Conservation (phyloP, 2,888 invertebrate species). For the Anorthoa munda region DNA sequence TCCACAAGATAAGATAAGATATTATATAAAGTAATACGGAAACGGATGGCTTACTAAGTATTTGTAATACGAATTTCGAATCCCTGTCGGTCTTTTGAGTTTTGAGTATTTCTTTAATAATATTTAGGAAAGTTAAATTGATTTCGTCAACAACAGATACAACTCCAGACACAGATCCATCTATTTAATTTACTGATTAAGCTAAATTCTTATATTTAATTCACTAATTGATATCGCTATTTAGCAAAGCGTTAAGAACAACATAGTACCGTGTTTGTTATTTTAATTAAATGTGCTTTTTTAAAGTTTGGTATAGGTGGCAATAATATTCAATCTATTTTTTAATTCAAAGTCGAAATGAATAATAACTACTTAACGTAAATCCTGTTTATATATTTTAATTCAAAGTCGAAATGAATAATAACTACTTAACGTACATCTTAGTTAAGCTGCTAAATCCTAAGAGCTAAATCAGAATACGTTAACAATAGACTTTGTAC, state of each 20-base stretch:
- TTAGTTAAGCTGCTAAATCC: neutral
- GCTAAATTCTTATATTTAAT: too few species aligned
- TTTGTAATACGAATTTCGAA: neutral
- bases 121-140: too few species aligned
- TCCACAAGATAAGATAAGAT: too few species aligned
- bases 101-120: too few species aligned
- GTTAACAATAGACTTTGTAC: slow-evolving; percentile 49
- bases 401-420: neutral
- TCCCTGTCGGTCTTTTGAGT: neutral
- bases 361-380: neutral
- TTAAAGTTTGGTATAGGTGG: too few species aligned
- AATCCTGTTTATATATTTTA: too few species aligned
- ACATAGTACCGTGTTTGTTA: too few species aligned
- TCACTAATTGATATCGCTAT: too few species aligned
- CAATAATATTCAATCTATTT: too few species aligned
- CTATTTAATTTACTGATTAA: neutral
- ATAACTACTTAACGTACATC: neutral
- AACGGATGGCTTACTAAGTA: neutral
- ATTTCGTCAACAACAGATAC: neutral
- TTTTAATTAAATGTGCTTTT: too few species aligned
- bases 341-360: neutral
- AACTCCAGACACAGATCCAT: neutral
- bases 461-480: slow-evolving; percentile 32
- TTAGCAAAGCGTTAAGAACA: too few species aligned
- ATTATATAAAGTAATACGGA: neutral